phyloP scores from a whole-genome alignment of 2,888 invertebrate genomes.

The Protodeltote pygarga region DNA sequence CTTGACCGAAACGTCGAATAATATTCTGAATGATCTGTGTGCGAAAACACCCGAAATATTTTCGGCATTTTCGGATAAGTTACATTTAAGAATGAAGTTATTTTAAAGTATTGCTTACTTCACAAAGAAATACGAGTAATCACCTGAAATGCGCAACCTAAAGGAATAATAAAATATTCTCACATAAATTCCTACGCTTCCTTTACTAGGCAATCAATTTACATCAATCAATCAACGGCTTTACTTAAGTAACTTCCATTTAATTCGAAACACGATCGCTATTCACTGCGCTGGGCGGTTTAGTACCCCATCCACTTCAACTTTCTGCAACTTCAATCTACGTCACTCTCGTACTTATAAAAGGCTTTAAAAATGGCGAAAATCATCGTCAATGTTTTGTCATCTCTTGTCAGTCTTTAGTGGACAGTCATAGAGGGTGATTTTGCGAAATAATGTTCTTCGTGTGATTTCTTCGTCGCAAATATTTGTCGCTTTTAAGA shows the following conservation, averaged over 20 bases:
- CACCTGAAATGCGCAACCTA: constrained; percentile 7
- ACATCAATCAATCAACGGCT: constrained; percentile 63
- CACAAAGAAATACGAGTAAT: constrained; percentile 10
- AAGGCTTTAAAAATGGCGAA: constrained; percentile 27
- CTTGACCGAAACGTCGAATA: too few relatives aligned
- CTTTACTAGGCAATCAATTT: constrained; percentile 61
- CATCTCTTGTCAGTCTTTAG: too few relatives aligned
- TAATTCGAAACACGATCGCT: constrained; percentile 59
- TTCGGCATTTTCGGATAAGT: too few relatives aligned
- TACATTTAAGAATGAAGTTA: too few relatives aligned
- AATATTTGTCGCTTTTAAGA: too few relatives aligned
- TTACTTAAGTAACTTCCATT: constrained; percentile 55
- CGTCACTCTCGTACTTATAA: constrained; percentile 47
- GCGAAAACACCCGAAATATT: too few relatives aligned
- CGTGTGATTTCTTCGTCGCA: too few relatives aligned
- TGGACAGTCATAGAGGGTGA: too few relatives aligned
- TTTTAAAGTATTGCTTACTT: neutral
- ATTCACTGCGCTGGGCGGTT: constrained; percentile 57
- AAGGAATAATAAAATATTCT: constrained; percentile 42
- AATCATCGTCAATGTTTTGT: too few relatives aligned
- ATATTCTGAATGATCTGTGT: too few relatives aligned
- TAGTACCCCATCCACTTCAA: constrained; percentile 50
- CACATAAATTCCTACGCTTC: constrained; percentile 42
- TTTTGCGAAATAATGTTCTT: too few relatives aligned
- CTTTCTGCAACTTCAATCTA: constrained; percentile 58